Evolutionary conservation across 2,113 vertebrate species (phyloP).

Genomic region (Morone chrysops): DNA sequence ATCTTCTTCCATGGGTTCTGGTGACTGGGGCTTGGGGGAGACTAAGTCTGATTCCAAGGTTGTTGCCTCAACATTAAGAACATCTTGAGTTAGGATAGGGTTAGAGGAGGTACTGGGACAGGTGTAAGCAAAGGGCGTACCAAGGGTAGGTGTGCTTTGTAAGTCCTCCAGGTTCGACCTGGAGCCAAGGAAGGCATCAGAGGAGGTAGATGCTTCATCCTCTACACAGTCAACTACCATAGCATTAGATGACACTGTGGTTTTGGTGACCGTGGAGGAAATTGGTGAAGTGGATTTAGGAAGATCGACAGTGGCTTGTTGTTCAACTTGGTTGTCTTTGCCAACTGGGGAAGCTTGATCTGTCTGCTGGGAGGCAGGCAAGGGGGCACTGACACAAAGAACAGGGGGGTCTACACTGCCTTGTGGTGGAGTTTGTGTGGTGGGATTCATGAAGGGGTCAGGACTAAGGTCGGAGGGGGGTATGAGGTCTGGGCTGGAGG

Average conservation of each 20-base stretch:
- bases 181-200: conserved; percentile 59
- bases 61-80: conserved; percentile 32
- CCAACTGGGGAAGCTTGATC: conserved; percentile 33
- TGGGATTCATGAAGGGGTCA: conserved; percentile 74
- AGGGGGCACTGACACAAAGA: conserved; percentile 71
- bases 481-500: conserved; percentile 76
- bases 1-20: conserved; percentile 72
- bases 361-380: conserved; percentile 44
- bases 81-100: conserved; percentile 74
- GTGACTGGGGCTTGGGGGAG: conserved; percentile 52
- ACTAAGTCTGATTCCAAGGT: conserved; percentile 53
- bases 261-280: conserved; percentile 66
- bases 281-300: conserved; percentile 52
- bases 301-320: conserved; percentile 33
- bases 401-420: conserved; percentile 74
- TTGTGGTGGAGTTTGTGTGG: conserved; percentile 59
- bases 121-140: conserved; percentile 59
- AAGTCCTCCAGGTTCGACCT: conserved; percentile 76
- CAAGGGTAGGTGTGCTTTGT: conserved; percentile 79
- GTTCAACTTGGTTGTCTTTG: conserved; percentile 58
- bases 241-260: conserved; percentile 36
- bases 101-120: conserved; percentile 64
- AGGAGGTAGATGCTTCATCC: conserved; percentile 61
- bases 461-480: conserved; percentile 78
- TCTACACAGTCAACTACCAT: conserved; percentile 53